Percentiles rank a stretch among this genome's conserved stretches.
phyloP scores from a whole-genome alignment of 2,888 invertebrate genomes.

The Mycalesis mineus region DNA sequence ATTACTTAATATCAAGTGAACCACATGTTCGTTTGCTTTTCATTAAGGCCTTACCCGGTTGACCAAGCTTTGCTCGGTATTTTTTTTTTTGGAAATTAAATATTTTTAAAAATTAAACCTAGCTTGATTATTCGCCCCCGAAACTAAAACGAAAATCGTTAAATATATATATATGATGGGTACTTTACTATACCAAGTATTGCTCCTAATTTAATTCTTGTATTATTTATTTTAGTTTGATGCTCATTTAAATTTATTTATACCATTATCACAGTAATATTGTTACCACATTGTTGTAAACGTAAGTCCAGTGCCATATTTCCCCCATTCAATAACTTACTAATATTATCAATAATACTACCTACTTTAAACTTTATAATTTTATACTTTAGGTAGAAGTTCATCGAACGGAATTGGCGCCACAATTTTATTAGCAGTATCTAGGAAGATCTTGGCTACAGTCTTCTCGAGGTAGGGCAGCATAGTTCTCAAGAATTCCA shows the following conservation, averaged over 20 bases:
- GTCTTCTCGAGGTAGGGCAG: constrained; percentile 79
- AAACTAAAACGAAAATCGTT: too few relatives aligned
- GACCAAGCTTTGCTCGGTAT: too few relatives aligned
- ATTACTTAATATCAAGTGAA: too few relatives aligned
- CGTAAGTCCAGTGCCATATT: background rate
- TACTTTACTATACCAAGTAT: too few relatives aligned
- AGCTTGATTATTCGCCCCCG: too few relatives aligned
- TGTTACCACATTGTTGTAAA: background rate
- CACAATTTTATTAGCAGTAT: constrained; percentile 77
- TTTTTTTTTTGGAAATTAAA: too few relatives aligned
- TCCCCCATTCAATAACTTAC: background rate
- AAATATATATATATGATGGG: too few relatives aligned
- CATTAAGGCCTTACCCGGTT: too few relatives aligned
- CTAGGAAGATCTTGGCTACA: constrained; percentile 67
- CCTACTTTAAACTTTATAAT: background rate
- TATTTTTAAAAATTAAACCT: too few relatives aligned
- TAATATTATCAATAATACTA: background rate
- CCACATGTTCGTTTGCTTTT: too few relatives aligned
- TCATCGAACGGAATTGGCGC: constrained; percentile 72
- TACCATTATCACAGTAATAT: background rate
- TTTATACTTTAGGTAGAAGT: constrained; percentile 63
- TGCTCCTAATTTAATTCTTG: too few relatives aligned
- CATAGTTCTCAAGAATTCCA: constrained; percentile 73
- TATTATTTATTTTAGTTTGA: too few relatives aligned
- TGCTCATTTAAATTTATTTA: background rate